A percentile compares a stretch with the other conserved stretches of the same genome.
These are phyloP conservation scores for Littorina saxatilis DNA, from an alignment of 1,140 invertebrate genomes.

Conservation along the genomic window DNA sequence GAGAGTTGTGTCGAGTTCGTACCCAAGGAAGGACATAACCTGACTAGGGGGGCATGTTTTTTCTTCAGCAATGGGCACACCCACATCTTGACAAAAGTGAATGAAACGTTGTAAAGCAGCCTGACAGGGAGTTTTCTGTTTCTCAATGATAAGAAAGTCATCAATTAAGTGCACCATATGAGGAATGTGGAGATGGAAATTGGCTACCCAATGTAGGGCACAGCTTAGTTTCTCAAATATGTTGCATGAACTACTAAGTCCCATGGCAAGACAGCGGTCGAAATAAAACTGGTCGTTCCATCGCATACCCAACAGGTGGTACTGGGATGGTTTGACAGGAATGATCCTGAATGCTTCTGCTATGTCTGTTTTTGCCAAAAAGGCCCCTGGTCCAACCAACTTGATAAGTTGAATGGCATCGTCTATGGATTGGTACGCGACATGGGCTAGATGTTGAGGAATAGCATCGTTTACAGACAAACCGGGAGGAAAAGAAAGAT, in stretches of 20 bases:
- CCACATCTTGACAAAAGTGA: not conserved
- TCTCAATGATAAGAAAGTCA: not conserved
- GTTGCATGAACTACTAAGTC: not conserved
- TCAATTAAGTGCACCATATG: not conserved
- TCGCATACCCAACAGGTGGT: not conserved
- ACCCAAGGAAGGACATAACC: not conserved
- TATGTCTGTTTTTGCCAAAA: slow-evolving; percentile 43
- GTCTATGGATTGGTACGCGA: slow-evolving; percentile 40
- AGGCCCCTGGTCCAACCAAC: not conserved
- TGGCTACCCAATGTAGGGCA: not conserved
- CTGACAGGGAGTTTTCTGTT: not conserved
- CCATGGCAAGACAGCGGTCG: not conserved
- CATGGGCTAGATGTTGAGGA: slow-evolving; percentile 25
- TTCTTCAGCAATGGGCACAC: not conserved
- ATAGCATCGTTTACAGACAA: slow-evolving; percentile 44
- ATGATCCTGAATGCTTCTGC: slow-evolving; percentile 37
- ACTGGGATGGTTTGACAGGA: slow-evolving; percentile 20
- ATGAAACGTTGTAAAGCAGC: not conserved
- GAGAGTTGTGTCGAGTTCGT: not conserved
- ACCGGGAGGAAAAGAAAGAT: slow-evolving; percentile 40
- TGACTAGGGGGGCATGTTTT: not conserved
- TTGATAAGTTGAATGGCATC: slow-evolving; percentile 28
- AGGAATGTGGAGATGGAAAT: not conserved
- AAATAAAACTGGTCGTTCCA: not conserved
- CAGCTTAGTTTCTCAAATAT: not conserved